Evolutionary conservation across 2,888 invertebrate genomes (phyloP).

Genomic region (Agrypnus murinus): DNA sequence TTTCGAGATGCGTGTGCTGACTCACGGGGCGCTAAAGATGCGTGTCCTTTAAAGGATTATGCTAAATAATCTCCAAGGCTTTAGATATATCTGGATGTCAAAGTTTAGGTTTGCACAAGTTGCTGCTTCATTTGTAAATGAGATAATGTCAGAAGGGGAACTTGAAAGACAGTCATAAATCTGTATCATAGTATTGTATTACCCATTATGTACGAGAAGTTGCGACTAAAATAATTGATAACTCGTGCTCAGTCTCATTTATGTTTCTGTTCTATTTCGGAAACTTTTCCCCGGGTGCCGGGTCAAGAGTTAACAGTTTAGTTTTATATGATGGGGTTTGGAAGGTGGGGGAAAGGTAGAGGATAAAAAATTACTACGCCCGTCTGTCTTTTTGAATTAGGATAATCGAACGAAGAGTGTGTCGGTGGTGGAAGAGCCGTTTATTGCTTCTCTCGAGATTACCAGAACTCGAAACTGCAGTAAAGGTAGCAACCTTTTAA

Average conservation of each 20-base stretch:
- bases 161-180: slow-evolving; percentile 48
- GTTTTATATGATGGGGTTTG: too few species aligned
- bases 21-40: slow-evolving; percentile 33
- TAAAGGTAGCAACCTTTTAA: slow-evolving; percentile 61
- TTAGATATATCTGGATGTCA: slow-evolving; percentile 47
- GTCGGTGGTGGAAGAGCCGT: slow-evolving; percentile 44
- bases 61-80: slow-evolving; percentile 44
- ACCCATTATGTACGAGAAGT: slow-evolving; percentile 34
- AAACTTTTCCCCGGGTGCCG: slow-evolving; percentile 9
- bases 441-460: slow-evolving; percentile 58
- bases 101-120: slow-evolving; percentile 50
- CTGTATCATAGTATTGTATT: slow-evolving; percentile 46
- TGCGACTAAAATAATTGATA: slow-evolving; percentile 40
- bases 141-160: slow-evolving; percentile 48
- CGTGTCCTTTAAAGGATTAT: slow-evolving; percentile 46
- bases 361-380: slow-evolving; percentile 15
- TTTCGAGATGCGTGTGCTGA: slow-evolving; percentile 33
- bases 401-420: slow-evolving; percentile 35
- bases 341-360: too few species aligned
- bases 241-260: slow-evolving; percentile 34
- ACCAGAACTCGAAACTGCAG: slow-evolving; percentile 62
- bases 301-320: slow-evolving; percentile 14
- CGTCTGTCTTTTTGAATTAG: slow-evolving; percentile 37
- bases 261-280: slow-evolving; percentile 2
- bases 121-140: slow-evolving; percentile 51